Conservation (phyloP, 1,140 invertebrate species). For the Papilio aristodemus region DNA sequence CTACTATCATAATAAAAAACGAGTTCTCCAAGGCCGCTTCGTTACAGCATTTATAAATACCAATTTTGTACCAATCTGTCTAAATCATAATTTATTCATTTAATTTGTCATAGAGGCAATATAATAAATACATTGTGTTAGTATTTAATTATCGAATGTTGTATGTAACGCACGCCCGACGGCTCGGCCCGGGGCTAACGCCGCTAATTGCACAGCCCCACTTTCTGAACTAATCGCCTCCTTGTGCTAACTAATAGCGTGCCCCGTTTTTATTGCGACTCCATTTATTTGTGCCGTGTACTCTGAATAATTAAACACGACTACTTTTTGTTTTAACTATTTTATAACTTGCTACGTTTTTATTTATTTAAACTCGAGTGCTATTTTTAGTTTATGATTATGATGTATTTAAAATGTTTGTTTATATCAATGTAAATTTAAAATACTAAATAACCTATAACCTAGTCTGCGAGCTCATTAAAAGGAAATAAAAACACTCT, state of each 20-base stretch:
- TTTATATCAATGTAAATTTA: too few species aligned
- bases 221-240: constrained; percentile 55
- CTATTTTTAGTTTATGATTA: neutral
- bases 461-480: too few species aligned
- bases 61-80: neutral
- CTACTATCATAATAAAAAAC: too few species aligned
- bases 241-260: constrained; percentile 58
- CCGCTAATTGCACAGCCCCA: constrained; percentile 65
- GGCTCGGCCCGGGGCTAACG: constrained; percentile 44
- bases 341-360: neutral
- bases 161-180: constrained; percentile 39
- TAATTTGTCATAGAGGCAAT: constrained; percentile 14
- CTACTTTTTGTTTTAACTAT: constrained; percentile 16
- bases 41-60: neutral
- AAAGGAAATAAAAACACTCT: too few species aligned
- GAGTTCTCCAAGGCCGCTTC: neutral
- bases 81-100: neutral
- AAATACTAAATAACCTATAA: too few species aligned
- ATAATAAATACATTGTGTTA: constrained; percentile 37
- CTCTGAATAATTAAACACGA: constrained; percentile 19
- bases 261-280: constrained; percentile 47
- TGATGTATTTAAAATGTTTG: neutral
- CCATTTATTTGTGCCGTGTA: constrained; percentile 16
- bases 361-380: neutral
- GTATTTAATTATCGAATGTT: constrained; percentile 66